phyloP scores from a whole-genome alignment of 2,797 vertebrate species.

The Smutsia temminckii region DNA sequence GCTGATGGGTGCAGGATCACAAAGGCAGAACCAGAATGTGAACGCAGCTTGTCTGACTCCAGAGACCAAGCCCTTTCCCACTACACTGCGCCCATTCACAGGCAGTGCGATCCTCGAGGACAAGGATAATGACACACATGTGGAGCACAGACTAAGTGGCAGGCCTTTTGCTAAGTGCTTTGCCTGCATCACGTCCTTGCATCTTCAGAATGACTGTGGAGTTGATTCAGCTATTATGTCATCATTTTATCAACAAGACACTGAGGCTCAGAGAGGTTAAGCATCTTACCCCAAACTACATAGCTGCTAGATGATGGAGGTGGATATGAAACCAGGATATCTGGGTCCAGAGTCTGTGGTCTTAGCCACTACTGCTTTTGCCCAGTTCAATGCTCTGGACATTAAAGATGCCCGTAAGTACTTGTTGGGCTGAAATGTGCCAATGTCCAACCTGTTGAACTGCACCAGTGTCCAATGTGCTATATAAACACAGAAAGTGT shows the following conservation, averaged over 20 bases:
- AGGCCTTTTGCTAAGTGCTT: neutral
- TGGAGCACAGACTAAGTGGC: neutral
- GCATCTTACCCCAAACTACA: neutral
- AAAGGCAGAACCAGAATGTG: neutral
- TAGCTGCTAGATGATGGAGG: neutral
- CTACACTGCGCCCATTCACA: neutral
- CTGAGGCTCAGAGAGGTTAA: neutral
- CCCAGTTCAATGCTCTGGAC: neutral
- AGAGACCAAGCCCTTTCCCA: neutral
- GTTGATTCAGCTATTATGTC: neutral
- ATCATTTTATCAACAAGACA: neutral
- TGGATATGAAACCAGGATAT: neutral
- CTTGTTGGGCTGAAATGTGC: neutral
- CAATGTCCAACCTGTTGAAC: neutral
- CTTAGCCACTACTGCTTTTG: neutral
- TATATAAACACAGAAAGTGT: neutral
- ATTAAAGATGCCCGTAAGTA: neutral
- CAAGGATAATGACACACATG: neutral
- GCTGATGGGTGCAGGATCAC: neutral
- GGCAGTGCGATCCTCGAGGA: neutral
- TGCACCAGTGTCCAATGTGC: neutral
- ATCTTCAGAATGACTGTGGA: neutral
- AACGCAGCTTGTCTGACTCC: neutral
- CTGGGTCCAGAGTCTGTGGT: neutral
- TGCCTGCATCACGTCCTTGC: neutral